A percentile compares a stretch with the other conserved stretches of the same genome.
phyloP scores from a whole-genome alignment of 2,888 invertebrate species.

The Julus scandinavius region DNA sequence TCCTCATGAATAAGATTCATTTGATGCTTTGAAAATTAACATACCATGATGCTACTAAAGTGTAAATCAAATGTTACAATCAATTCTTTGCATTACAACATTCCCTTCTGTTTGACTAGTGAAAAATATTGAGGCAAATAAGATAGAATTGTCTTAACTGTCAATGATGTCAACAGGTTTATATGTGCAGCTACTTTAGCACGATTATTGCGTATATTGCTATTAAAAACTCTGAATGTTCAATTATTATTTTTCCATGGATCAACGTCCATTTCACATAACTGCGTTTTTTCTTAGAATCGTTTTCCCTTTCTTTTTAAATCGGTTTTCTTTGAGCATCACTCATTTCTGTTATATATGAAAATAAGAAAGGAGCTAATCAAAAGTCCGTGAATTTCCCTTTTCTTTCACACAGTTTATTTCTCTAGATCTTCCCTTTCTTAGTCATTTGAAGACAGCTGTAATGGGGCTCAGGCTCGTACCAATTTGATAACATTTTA shows the following conservation, averaged over 20 bases:
- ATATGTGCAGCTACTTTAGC: too few relatives aligned
- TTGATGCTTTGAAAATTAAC: neutral
- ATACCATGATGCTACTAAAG: too few relatives aligned
- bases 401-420: conserved; percentile 36
- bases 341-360: neutral
- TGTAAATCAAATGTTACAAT: too few relatives aligned
- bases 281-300: neutral
- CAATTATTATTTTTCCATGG: neutral
- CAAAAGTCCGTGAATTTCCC: conserved; percentile 18
- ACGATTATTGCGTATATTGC: neutral
- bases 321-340: conserved; percentile 19
- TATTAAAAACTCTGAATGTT: neutral
- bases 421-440: neutral
- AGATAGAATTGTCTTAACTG: too few relatives aligned
- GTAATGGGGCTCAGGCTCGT: conserved; percentile 13
- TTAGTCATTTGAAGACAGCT: neutral
- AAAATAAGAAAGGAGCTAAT: conserved; percentile 30
- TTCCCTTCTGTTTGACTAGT: too few relatives aligned
- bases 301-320: neutral
- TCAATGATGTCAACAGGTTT: too few relatives aligned
- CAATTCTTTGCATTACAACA: too few relatives aligned
- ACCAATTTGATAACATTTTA: conserved; percentile 45
- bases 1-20: neutral
- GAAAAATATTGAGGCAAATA: too few relatives aligned
- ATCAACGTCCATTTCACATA: neutral